Evolutionary conservation across 1,140 invertebrate species (phyloP).

Genomic region (Drosophila nigrodunni): DNA sequence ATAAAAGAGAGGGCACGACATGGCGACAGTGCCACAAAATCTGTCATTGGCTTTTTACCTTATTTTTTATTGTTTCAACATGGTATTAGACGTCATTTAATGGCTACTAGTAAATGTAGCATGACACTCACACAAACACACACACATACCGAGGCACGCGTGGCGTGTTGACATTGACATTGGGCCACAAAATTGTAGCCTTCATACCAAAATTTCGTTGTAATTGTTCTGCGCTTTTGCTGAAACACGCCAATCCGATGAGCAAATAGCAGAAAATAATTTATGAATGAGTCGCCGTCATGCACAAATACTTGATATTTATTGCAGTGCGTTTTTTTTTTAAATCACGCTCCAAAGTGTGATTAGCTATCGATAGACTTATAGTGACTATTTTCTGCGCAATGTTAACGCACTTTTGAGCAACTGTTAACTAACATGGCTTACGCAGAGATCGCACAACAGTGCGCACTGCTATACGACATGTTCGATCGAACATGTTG

Average conservation of each 20-base stretch:
- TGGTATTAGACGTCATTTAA: conserved; percentile 37
- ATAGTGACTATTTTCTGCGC: neutral
- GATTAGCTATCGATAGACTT: neutral
- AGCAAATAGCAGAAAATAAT: conserved; percentile 17
- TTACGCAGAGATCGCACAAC: neutral
- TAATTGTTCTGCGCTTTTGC: conserved; percentile 18
- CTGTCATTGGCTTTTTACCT: conserved; percentile 13
- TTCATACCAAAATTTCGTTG: neutral
- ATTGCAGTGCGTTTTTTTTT: conserved; percentile 1
- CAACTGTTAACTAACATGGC: neutral
- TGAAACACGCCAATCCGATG: conserved; percentile 9
- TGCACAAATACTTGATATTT: neutral
- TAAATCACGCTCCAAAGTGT: neutral
- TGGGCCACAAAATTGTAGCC: conserved; percentile 16
- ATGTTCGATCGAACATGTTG: conserved; percentile 13
- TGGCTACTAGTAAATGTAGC: conserved; percentile 65
- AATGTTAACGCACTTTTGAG: conserved; percentile 14
- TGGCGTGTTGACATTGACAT: conserved; percentile 50
- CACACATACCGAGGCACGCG: conserved; percentile 13
- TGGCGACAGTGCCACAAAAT: conserved; percentile 15
- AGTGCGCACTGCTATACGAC: conserved; percentile 7
- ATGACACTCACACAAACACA: conserved; percentile 25
- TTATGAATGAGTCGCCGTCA: conserved; percentile 15
- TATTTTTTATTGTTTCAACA: conserved; percentile 11
- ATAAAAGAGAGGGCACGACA: neutral